Base-by-base conservation (phyloP, 2,797 vertebrate species). In the Podargus strigoides region DNA sequence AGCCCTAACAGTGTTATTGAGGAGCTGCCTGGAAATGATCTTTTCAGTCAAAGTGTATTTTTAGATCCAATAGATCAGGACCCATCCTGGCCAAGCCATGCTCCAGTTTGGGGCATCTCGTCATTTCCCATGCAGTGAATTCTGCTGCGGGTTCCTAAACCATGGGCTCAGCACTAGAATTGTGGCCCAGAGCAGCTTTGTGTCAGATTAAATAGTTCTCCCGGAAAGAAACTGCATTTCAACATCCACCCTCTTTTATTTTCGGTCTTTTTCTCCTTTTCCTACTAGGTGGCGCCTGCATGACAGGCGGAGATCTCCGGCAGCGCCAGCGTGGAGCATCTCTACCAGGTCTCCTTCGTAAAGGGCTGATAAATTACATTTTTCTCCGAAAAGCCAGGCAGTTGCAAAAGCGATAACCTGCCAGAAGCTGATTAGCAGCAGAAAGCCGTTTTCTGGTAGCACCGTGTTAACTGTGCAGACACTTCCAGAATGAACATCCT, bases 221-320 rank as follows among this genome's bases (percentile, higher is more conserved):
- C 30, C 4, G 2, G 67, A 52, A 70, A 67, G 19, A 85, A 80
- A 49, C 24, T 4, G 15, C 34, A 9, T 82, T 87, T 72, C 49
- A 23, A 24, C 58, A 41, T 72, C 12, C 53, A 39, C n/a, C 7
- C 19, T 8, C 10, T 32, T 34, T 34, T 18, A 6, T 20, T 77
- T 89, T 62, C 3, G 18, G 69, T 66, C 73, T 72, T 94, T 94
- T 93, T 89, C 91, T 87, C 55, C 26, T 95, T 94, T 69, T n/a
- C 90, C 95, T 94, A 69, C 96, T 93, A 96, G 96, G 50, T 94
- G 94, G 96, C 95, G 93, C 94, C 72, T 92, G 89, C 68, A 66
- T 1, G 52, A 92, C 92, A 79, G 89, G 79, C 41, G 1, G 76
- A 47, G 68, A 73, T 2, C 30, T 21, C 49, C 3, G 1, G 36